Evolutionary conservation across 2,797 vertebrate genomes (phyloP).

Genomic region (Sebastes melanostomus): DNA sequence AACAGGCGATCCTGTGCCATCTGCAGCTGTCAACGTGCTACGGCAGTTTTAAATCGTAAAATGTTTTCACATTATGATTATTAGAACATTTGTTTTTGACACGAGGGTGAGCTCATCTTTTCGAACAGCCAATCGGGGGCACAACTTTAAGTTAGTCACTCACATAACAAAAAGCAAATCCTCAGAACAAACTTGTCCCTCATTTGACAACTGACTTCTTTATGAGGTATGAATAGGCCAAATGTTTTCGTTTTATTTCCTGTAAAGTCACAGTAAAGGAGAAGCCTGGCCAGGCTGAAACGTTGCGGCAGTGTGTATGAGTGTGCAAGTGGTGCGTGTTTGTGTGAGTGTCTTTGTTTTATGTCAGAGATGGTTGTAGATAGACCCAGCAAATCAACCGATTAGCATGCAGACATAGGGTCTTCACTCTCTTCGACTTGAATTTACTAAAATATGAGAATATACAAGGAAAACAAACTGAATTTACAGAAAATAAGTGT

Average conservation of each 20-base stretch:
- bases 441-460: conserved; percentile 57
- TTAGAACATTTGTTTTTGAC: background rate
- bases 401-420: conserved; percentile 63
- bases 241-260: background rate
- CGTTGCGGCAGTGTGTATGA: conserved; percentile 13
- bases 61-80: background rate
- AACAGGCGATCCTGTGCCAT: background rate
- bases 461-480: conserved; percentile 40
- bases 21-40: background rate
- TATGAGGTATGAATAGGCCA: conserved; percentile 15
- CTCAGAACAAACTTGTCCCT: background rate
- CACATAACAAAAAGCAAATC: background rate
- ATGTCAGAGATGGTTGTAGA: conserved; percentile 52
- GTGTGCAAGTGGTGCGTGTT: conserved; percentile 37
- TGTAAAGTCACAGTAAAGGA: conserved; percentile 1
- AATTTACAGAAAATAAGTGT: conserved; percentile 50
- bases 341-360: conserved; percentile 43
- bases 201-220: conserved; percentile 14
- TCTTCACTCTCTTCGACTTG: conserved; percentile 50
- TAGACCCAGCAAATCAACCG: conserved; percentile 56
- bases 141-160: background rate
- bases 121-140: background rate
- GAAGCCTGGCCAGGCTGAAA: background rate
- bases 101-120: background rate
- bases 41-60: background rate